These are phyloP conservation scores for Helogale parvula DNA, from an alignment of 2,113 vertebrate species.

Conservation along the genomic window DNA sequence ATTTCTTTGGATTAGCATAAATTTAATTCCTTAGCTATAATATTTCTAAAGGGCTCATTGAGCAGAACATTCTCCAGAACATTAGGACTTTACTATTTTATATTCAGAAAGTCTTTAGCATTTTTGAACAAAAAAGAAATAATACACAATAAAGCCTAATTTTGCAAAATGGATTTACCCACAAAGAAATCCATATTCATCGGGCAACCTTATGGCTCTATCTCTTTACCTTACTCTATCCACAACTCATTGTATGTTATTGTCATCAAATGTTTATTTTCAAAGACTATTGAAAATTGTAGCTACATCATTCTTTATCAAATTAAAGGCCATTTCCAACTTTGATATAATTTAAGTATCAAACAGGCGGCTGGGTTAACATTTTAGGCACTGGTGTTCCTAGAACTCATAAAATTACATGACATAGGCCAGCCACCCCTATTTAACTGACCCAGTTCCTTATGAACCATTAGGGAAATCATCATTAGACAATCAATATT, in stretches of 20 bases:
- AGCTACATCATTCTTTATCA: background rate
- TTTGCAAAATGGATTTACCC: background rate
- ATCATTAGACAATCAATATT: background rate
- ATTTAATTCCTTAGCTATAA: conserved; percentile 5
- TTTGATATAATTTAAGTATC: background rate
- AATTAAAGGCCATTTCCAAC: background rate
- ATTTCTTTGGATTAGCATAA: conserved; percentile 1
- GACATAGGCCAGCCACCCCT: background rate
- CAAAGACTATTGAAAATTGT: background rate
- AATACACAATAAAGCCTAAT: background rate
- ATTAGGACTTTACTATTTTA: background rate
- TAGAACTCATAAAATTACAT: background rate
- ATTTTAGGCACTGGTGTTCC: background rate
- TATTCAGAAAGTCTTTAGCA: background rate
- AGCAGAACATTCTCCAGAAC: background rate
- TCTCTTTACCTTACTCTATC: background rate
- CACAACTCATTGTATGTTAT: background rate
- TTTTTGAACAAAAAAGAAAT: background rate
- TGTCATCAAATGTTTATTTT: background rate
- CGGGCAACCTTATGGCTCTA: background rate
- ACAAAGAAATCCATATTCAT: background rate
- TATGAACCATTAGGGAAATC: background rate
- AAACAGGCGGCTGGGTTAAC: background rate
- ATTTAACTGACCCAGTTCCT: background rate
- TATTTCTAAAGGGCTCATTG: background rate